Conservation (phyloP, 2,797 vertebrate species). For the Chelon auratus region DNA sequence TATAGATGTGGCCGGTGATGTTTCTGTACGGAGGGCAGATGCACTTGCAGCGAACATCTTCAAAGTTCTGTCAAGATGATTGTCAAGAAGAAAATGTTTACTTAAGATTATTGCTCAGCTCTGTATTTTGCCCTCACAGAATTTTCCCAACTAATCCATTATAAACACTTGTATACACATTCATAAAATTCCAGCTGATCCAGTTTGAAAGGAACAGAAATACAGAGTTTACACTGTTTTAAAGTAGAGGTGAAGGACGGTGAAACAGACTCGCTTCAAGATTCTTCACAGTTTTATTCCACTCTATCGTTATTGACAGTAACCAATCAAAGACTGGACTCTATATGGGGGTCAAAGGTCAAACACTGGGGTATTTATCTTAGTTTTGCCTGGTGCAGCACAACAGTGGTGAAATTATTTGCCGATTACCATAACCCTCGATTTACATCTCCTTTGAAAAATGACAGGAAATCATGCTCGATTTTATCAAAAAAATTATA, state of each 20-base stretch:
- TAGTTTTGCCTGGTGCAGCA: too few relatives aligned
- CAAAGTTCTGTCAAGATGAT: slow-evolving; percentile 85
- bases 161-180: not conserved
- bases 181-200: not conserved
- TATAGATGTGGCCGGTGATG: slow-evolving; percentile 93
- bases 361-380: not conserved
- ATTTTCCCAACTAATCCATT: not conserved
- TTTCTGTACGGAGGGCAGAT: slow-evolving; percentile 96
- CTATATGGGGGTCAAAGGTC: not conserved
- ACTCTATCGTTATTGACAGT: too few relatives aligned
- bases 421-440: too few relatives aligned
- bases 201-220: not conserved
- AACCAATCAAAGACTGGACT: too few relatives aligned
- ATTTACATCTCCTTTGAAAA: too few relatives aligned
- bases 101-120: not conserved
- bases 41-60: slow-evolving; percentile 96
- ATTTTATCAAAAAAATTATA: too few relatives aligned
- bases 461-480: too few relatives aligned
- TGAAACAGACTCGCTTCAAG: not conserved
- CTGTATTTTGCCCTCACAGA: too few relatives aligned
- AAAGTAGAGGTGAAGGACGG: too few relatives aligned
- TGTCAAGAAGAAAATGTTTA: not conserved
- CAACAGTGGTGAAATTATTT: too few relatives aligned
- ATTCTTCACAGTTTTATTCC: not conserved
- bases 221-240: not conserved